Evolutionary conservation across 2,113 vertebrate genomes (phyloP), one percentile per base, ranked within the genome.

Genomic region (Hippoglossus stenolepis): DNA sequence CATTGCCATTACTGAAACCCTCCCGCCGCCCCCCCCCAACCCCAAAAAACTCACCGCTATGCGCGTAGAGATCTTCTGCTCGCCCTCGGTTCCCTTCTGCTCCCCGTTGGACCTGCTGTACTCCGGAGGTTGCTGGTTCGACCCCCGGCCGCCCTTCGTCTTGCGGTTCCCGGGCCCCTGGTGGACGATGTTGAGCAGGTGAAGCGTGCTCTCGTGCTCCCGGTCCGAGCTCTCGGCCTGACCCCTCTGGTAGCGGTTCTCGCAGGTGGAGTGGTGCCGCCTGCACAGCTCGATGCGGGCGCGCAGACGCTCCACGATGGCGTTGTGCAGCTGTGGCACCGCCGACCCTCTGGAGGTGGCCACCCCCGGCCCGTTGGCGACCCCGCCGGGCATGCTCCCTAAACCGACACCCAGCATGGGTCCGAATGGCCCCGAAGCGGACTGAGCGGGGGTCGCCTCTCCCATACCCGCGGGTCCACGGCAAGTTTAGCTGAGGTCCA

Each of bases 201-300:
- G 97, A 77, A 97, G 91, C 6, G 97, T 98, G 82, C 91, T 97
- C 89, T 98, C 96, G 64, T 96, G 94, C 54, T 97, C 97, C 28
- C 97, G 95, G 87, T 96, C 97, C 1, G 96, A 95, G 88, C 76
- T 97, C 90, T 98, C 97, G 0, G 95, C 96, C 81, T 96, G 92
- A 9, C 96, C 96, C 7, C 96, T 93, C 85, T 95, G 96, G 77
- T 98, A 98, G 87, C 97, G 96, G 80, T 94, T 96, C 91, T 97
- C 96, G 61, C 97, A 99, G 93, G 95, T 97, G 80, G 96, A 95
- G 94, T 99, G 97, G 90, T 99, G 97, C 84, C 96, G 93, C 82
- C 97, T 94, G 92, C 96, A 99, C 61, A 96, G 91, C 84, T 97
- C 97, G 21, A 99, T 97, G 56, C 97, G 96, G 81, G 97, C 97